Percentiles rank a stretch among this genome's conserved stretches.
These are phyloP conservation scores for Torymus auratus DNA, from an alignment of 2,888 invertebrate genomes.

Conservation along the genomic window DNA sequence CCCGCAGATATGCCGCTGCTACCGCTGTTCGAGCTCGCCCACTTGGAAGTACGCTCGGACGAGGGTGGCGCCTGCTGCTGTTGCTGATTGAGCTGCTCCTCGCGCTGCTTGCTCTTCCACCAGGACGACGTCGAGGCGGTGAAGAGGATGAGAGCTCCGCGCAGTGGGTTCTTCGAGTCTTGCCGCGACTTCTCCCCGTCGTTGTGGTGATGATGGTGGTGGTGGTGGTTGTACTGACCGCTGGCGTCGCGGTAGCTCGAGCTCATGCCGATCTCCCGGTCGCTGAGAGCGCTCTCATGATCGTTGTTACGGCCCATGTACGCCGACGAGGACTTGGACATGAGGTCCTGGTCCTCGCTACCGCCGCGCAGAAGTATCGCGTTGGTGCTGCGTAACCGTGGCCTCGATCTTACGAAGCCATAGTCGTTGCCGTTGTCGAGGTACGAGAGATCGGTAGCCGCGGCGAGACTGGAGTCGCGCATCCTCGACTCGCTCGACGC, in stretches of 20 bases:
- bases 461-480: constrained; percentile 48
- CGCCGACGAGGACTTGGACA: constrained; percentile 44
- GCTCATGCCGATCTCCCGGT: constrained; percentile 62
- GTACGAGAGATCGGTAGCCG: constrained; percentile 53
- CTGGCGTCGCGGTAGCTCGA: constrained; percentile 63
- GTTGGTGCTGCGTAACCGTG: constrained; percentile 71
- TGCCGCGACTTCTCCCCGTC: constrained; percentile 63
- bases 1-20: not conserved
- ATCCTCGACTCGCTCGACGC: not conserved
- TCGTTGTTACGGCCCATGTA: constrained; percentile 55
- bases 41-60: constrained; percentile 60
- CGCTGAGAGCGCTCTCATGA: constrained; percentile 66
- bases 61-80: not conserved
- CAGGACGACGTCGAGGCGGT: constrained; percentile 74
- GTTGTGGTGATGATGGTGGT: not conserved
- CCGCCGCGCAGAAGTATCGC: constrained; percentile 68
- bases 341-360: constrained; percentile 61
- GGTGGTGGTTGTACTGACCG: constrained; percentile 34
- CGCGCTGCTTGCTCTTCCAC: constrained; percentile 74
- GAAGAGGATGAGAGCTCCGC: constrained; percentile 72
- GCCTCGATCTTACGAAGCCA: constrained; percentile 72
- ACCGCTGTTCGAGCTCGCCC: constrained; percentile 50
- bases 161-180: constrained; percentile 68
- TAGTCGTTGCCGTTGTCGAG: constrained; percentile 69
- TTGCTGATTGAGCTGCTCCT: constrained; percentile 63